phyloP scores from a whole-genome alignment of 2,797 vertebrate species.

The Psittacula echo region DNA sequence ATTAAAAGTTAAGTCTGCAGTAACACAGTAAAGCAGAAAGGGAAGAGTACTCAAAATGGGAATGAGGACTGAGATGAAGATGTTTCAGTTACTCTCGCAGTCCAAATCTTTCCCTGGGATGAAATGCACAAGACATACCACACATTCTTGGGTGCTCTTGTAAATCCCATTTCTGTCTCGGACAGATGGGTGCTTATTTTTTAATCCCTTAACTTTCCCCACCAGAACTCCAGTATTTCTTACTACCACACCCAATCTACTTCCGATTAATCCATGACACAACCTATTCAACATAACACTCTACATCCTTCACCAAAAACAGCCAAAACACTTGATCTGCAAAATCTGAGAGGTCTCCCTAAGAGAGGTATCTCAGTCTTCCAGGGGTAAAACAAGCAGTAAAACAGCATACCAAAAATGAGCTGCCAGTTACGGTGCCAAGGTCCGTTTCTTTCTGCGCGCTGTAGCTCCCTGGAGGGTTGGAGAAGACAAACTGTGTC shows the following conservation, averaged over 20 bases:
- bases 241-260: not conserved
- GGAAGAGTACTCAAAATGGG: not conserved
- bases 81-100: not conserved
- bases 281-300: rapidly evolving
- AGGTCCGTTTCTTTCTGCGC: constrained; percentile 87
- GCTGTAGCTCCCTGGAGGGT: constrained; percentile 81
- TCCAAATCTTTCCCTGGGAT: not conserved
- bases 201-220: not conserved
- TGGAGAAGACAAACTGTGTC: constrained; percentile 86
- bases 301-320: not conserved
- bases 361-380: not conserved
- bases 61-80: not conserved
- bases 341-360: constrained; percentile 18
- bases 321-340: not conserved
- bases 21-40: not conserved
- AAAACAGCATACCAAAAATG: constrained; percentile 85
- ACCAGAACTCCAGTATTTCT: not conserved
- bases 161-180: not conserved
- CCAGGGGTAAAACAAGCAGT: constrained; percentile 12
- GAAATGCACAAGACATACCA: not conserved
- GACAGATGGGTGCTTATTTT: not conserved
- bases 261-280: not conserved
- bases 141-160: not conserved
- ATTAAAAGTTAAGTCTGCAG: not conserved
- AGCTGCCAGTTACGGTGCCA: constrained; percentile 78